Base-by-base conservation (phyloP, 2,888 invertebrate species). In the Magallana nippona region DNA sequence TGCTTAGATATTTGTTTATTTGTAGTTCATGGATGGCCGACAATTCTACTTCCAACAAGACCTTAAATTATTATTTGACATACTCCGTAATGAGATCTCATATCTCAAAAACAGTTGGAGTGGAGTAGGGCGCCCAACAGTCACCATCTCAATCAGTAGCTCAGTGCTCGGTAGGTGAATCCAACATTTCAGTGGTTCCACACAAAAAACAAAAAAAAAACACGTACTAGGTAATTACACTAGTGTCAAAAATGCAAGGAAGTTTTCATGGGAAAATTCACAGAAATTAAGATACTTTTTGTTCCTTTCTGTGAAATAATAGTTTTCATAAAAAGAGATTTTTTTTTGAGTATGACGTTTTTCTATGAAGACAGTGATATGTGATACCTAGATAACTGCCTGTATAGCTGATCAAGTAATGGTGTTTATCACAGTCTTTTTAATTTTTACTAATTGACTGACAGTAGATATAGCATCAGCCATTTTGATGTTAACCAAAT, bases 71-170 rank as follows among this genome's bases (percentile, higher is more conserved):
- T 97, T 99, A 97, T 97, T 99, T 94, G 99, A 99, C 96, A 97
- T 97, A 95, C 97, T 98, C 95, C 98, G 98, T 96, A 97, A 97
- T 92, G 98, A 99, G 96, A 97, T 99, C 94, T 97, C 98, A 96
- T 98, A 98, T 96, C 96, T 99, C 95, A 98, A 99, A 96, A 97
- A 97, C 92, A 98, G 98, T 95, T 99, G 99, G 99, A 98, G 98
- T 95, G 97, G 98, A 95, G 96, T 98, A 94, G 99, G 99, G 93
- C 96, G 99, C 92, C 99, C 99, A 87, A 88, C 91, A 22, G 86
- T 94, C 71, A 90, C 91, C 44, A 86, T 93, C n/a, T 88, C 88
- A 78, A 88, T 93, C 71, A 87, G 90, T 81, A 86, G 87, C 83
- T 84, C 77, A 44, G 83, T 90, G 19, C 77, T 88, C 82, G 89